phyloP scores from a whole-genome alignment of 2,888 invertebrate species.

The Hyppa rectilinea region DNA sequence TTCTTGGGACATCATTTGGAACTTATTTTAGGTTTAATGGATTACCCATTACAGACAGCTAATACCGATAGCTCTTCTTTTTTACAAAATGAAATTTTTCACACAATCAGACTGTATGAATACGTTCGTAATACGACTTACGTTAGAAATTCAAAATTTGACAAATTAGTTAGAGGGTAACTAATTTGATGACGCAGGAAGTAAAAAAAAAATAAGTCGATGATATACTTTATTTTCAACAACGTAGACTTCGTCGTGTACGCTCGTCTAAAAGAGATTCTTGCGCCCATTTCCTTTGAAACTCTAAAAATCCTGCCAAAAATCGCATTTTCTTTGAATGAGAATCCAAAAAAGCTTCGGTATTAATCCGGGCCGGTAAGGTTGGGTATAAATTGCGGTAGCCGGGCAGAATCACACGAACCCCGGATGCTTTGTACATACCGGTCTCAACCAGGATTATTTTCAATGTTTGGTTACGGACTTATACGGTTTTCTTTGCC shows the following conservation, averaged over 20 bases:
- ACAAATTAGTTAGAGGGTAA: no score
- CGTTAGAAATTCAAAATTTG: no score
- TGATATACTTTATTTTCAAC: background rate
- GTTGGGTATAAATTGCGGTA: slow-evolving; percentile 68
- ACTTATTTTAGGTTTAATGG: background rate
- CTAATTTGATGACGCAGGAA: background rate
- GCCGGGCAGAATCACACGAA: slow-evolving; percentile 64
- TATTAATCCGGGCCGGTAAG: slow-evolving; percentile 67
- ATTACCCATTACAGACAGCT: background rate
- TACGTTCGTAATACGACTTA: no score
- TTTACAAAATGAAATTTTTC: background rate
- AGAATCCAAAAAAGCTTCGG: slow-evolving; percentile 51
- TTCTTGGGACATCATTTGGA: background rate
- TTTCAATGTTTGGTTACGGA: slow-evolving; percentile 40
- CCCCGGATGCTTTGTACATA: slow-evolving; percentile 58
- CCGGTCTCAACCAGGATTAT: slow-evolving; percentile 51
- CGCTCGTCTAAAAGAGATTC: background rate
- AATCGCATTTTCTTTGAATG: slow-evolving; percentile 48
- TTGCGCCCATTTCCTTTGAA: background rate
- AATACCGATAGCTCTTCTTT: background rate
- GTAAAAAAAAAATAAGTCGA: background rate
- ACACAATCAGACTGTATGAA: background rate
- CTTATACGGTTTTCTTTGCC: slow-evolving; percentile 16
- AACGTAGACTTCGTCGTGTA: no score
- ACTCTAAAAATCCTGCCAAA: slow-evolving; percentile 14